Evolutionary conservation across 2,797 vertebrate species (phyloP).

Genomic region (Rhyacichthys aspro): DNA sequence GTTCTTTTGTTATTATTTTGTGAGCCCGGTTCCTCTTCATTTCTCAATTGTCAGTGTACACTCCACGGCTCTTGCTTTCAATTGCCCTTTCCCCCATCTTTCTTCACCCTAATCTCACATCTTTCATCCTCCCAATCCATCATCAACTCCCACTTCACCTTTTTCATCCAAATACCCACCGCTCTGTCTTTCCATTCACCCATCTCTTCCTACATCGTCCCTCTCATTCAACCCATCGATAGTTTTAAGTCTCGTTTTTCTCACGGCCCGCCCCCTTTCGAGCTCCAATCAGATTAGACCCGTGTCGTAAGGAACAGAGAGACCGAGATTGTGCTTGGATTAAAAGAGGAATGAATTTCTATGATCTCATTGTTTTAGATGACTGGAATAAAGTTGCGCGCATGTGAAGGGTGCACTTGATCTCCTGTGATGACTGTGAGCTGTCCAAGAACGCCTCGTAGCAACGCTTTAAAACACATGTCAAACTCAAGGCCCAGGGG

Average conservation of each 20-base stretch:
- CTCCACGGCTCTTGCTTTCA: background rate
- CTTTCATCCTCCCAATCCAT: slow-evolving; percentile 9
- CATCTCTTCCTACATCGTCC: background rate
- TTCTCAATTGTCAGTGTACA: background rate
- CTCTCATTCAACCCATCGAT: slow-evolving; percentile 24
- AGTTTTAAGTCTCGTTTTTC: slow-evolving; percentile 23
- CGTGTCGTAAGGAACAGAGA: slow-evolving; percentile 60
- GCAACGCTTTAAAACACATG: no score
- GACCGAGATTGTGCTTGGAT: slow-evolving; percentile 71
- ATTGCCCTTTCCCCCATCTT: slow-evolving; percentile 23
- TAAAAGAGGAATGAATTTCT: slow-evolving; percentile 71
- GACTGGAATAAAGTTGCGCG: slow-evolving; percentile 50
- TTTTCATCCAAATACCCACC: background rate
- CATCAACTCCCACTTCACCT: no score
- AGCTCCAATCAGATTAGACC: slow-evolving; percentile 63
- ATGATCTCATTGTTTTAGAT: slow-evolving; percentile 76
- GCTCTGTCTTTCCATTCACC: background rate
- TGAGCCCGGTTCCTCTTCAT: no score
- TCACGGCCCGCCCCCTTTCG: slow-evolving; percentile 23
- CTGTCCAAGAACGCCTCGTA: background rate
- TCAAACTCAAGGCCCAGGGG: no score
- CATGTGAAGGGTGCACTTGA: slow-evolving; percentile 39
- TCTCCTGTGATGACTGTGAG: slow-evolving; percentile 58
- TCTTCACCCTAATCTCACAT: slow-evolving; percentile 7
- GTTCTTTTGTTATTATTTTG: no score